Evolutionary conservation across 1,140 invertebrate genomes (phyloP).

Genomic region (Ylistrum balloti): DNA sequence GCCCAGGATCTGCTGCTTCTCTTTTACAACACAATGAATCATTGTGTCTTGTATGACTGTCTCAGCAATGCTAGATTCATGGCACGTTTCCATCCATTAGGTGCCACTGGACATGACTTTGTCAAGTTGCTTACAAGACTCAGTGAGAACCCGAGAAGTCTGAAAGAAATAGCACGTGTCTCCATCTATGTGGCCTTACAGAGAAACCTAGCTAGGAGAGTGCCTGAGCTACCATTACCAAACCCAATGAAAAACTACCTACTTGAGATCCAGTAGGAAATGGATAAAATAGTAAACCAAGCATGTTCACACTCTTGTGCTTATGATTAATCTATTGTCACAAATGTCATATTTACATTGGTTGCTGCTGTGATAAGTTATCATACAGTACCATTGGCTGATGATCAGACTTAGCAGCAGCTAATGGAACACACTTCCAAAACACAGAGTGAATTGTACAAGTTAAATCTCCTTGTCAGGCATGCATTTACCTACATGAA

Average conservation of each 20-base stretch:
- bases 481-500: too few species aligned
- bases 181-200: conserved; percentile 77
- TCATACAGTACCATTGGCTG: too few species aligned
- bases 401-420: too few species aligned
- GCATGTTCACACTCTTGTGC: too few species aligned
- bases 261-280: conserved; percentile 70
- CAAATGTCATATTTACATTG: too few species aligned
- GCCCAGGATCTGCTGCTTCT: conserved; percentile 73
- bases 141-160: conserved; percentile 73
- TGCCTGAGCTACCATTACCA: conserved; percentile 76
- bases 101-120: conserved; percentile 66
- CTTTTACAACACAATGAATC: conserved; percentile 80
- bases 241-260: conserved; percentile 75
- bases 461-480: too few species aligned
- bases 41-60: conserved; percentile 75
- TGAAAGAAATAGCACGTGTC: conserved; percentile 78
- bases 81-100: conserved; percentile 71
- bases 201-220: conserved; percentile 68
- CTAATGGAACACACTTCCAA: too few species aligned
- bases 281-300: too few species aligned
- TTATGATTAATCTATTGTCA: too few species aligned
- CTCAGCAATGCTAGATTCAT: conserved; percentile 72
- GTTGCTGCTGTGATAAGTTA: too few species aligned
- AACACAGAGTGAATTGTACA: too few species aligned
- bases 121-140: conserved; percentile 70